Evolutionary conservation across 2,888 invertebrate species (phyloP), one percentile per base, ranked within the genome.

Genomic region (Amphimallon solstitiale): DNA sequence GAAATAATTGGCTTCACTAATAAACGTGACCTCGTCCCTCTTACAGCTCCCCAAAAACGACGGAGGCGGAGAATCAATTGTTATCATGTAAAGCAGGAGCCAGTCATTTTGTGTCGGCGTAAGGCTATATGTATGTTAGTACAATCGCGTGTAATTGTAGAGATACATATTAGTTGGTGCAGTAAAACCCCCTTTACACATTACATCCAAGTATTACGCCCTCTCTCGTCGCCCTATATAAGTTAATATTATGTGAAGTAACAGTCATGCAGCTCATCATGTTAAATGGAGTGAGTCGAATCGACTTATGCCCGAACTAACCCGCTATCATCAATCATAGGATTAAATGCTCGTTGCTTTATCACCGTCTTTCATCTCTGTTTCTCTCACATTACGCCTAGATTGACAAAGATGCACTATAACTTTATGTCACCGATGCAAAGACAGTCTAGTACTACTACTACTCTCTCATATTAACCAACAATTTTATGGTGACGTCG

Each of bases 251-350:
- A 78, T 76, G 72, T 73, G 74, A 76, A 75, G 76, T 77, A 77
- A 72, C 78, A 77, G 77, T 78, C 77, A 77, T 77, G 78, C 79
- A 77, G 78, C 80, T 79, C 80, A 79, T 81, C 81, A 79, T 75
- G 80, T 79, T 81, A 81, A 82, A 82, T 81, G 82, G 82, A 76
- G 78, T 79, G 80, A 75, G 77, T 78, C 82, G 79, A 80, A 82
- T 82, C 79, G 79, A 79, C 79, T 80, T 80, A 78, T 78, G 75
- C 75, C 78, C 77, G 72, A 71, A 72, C 75, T 76, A 77, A 78
- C 76, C 77, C 74, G 78, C 76, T 70, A 74, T 76, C 79, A 79
- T 80, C 79, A 79, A 79, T 80, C 80, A 80, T 74, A 70, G 79
- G 79, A 79, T 80, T 80, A 80, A 77, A 76, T 70, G 78, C 76